Percentiles rank a stretch among this genome's conserved stretches.
These are phyloP conservation scores for Orthosia incerta DNA, from an alignment of 2,888 invertebrate species.

Conservation along the genomic window DNA sequence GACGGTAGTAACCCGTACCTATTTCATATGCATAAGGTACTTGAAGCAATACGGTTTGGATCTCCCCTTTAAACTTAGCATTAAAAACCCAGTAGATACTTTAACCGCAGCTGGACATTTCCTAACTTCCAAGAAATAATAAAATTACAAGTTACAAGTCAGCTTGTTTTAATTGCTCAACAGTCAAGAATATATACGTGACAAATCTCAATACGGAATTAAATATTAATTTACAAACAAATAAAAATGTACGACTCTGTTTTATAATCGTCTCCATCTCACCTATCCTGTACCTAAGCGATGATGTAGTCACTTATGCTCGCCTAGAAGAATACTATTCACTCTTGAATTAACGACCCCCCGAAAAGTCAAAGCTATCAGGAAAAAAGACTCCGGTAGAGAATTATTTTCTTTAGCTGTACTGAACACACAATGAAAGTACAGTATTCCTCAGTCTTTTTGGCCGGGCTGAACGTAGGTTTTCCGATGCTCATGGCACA, in stretches of 20 bases:
- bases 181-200: constrained; percentile 1
- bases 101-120: constrained; percentile 3
- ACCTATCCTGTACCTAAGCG: too few species aligned
- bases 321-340: too few species aligned
- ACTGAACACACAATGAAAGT: too few species aligned
- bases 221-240: constrained; percentile 8
- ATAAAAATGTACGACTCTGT: not conserved
- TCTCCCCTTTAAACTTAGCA: not conserved
- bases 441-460: too few species aligned
- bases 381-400: too few species aligned
- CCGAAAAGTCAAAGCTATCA: too few species aligned
- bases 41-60: not conserved
- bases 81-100: not conserved
- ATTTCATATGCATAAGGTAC: not conserved
- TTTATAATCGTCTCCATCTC: not conserved
- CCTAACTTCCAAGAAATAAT: constrained; percentile 53
- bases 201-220: constrained; percentile 24
- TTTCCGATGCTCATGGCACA: too few species aligned
- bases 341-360: too few species aligned
- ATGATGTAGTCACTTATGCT: too few species aligned
- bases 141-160: constrained; percentile 22
- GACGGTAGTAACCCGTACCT: too few species aligned
- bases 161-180: constrained; percentile 20
- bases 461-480: too few species aligned
- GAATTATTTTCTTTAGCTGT: too few species aligned